These are phyloP conservation scores for Synanthedon vespiformis DNA, from an alignment of 2,888 invertebrate genomes.

Conservation along the genomic window DNA sequence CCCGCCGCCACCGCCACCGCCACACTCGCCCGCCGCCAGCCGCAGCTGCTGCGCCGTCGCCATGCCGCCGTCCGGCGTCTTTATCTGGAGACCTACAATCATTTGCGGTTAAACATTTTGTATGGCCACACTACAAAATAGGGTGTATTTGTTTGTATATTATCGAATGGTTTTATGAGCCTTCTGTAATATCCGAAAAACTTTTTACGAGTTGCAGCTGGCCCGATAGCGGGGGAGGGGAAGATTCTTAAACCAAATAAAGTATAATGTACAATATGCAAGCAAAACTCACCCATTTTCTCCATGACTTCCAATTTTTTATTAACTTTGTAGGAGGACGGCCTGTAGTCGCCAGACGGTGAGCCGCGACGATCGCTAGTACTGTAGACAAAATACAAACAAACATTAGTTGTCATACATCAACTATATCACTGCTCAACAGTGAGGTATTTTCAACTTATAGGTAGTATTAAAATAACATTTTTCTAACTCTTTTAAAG, in stretches of 20 bases:
- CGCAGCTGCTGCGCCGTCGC: slow-evolving; percentile 69
- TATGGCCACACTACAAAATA: no score
- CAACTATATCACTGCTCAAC: background rate
- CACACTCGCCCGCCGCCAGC: slow-evolving; percentile 27
- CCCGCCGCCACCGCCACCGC: slow-evolving; percentile 6
- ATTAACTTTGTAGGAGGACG: slow-evolving; percentile 60
- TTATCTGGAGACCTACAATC: slow-evolving; percentile 56
- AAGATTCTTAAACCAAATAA: no score
- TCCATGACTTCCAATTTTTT: slow-evolving; percentile 64
- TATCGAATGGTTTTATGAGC: no score
- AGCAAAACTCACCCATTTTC: slow-evolving; percentile 50
- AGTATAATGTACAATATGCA: no score
- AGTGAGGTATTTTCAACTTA: background rate
- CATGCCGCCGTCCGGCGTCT: slow-evolving; percentile 65
- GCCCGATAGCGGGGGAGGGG: no score
- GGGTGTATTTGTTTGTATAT: no score
- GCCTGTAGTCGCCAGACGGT: slow-evolving; percentile 48
- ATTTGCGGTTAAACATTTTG: no score
- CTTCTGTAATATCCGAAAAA: no score
- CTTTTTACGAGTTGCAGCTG: no score
- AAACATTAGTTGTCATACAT: background rate
- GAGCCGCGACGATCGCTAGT: slow-evolving; percentile 31
- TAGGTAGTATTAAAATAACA: background rate
- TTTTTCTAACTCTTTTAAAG: background rate
- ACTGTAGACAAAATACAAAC: slow-evolving; percentile 5